Base-by-base conservation (phyloP, 2,888 invertebrate species). In the Branchellion lobata region DNA sequence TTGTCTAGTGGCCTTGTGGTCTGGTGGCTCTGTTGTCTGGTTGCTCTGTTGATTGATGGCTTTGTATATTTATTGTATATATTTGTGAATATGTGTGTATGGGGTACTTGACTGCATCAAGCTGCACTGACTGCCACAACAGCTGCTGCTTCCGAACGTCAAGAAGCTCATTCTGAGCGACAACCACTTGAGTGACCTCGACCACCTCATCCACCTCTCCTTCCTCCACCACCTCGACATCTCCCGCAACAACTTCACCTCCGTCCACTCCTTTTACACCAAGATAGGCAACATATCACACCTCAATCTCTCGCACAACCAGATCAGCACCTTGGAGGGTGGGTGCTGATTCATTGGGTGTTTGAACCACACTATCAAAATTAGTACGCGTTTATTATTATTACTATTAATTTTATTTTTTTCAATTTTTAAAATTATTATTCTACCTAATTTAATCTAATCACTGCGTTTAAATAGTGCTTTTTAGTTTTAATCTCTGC, bases 181-280 rank as follows among this genome's bases (percentile, higher is more conserved):
- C 65, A 77, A 77, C 36, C 47, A 29, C 21, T 65, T 77, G 34
- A 34, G 53, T 27, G 53, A 61, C 34, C 2, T 77, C 2, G 40
- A 65, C 3, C n/a, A 61, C 40, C 1, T 77, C 21, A 34, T 57
- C 33, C 24, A 65, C 24, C 29, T 65, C 18, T 24, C 77, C 0
- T 77, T 53, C 24, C 57, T 77, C n/a, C 27, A 34, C 33, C 36
- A 61, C 3, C 61, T 77, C 11, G 40, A 77, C 65, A 1, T 77
- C 57, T 77, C 77, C 11, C 40, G 31, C 61, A 77, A 77, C 65
- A 21, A 77, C 14, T 34, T 77, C 61, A 34, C 34, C 65, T 2
- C n/a, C 34, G 21, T 34, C 2, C 24, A 33, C 5, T 31, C n/a
- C n/a, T 40, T 29, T 14, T 24, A 75, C 53, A 27, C 57, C 33